Base-by-base conservation (phyloP, 37 sponge, comb jelly and placozoan genomes). In the Cladorhizidae sp. region DNA sequence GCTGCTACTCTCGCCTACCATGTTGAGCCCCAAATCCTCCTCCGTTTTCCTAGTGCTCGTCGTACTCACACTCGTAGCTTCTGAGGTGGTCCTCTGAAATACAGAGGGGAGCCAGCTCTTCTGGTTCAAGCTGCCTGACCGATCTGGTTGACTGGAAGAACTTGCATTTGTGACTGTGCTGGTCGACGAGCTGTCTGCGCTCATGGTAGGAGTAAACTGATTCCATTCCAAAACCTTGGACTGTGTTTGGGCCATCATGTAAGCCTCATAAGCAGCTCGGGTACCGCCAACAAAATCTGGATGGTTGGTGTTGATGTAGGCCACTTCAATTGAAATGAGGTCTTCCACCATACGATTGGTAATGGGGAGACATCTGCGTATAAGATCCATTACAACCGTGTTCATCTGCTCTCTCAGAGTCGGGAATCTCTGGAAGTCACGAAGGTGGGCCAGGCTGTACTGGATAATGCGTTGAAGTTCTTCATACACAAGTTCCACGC, bases 301-400 rank as follows among this genome's bases (percentile, higher is more conserved):
- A 79, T 98, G 99, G 79, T 96, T 98, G 33, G 99, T 98, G 75
- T 98, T 98, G 73, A 96, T 94, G 90, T 98, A 98, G 23, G 97
- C 90, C 42, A 96, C 88, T 67, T 98, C 99, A 41, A 98, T 98
- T 33, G 83, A 54, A 22, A 98, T 87, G 41, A 98, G 89, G 52
- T 90, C 86, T 75, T 98, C 95, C n/a, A 98, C 97, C 99, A 98
- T 98, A 14, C 80, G 67, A 36, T 94, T 94, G 67, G 99, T 87
- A 40, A 94, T 77, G 2, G 92, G 89, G 17, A 96, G 87, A 7
- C 97, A 62, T 73, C 87, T 77, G 11, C 94, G 75, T 28, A 98
- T 84, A 7, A 98, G 76, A 37, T 49, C 58, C 64, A 73, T 90
- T n/a, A 90, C 93, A 20, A 96, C 95, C 20, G 84, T 77, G 73